Evolutionary conservation across 2,888 invertebrate species (phyloP), one percentile per base, ranked within the genome.

Genomic region (Odontomyia ornata): DNA sequence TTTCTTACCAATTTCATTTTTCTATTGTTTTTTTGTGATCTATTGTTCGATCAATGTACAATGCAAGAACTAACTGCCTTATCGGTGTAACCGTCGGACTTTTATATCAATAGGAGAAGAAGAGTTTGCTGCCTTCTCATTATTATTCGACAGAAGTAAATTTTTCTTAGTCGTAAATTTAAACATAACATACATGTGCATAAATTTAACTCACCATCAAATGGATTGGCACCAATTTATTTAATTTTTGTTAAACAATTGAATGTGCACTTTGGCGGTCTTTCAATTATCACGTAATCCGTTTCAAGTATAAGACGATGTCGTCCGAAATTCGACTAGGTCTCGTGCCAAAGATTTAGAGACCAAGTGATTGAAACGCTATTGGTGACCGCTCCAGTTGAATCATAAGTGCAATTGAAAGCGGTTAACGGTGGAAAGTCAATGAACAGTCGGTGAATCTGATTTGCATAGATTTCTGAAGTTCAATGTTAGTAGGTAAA

Each of bases 211-310:
- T 11, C 3, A 21, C 3, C 11, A 47, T 47, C 46, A 28, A 46
- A 62, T 13, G n/a, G 27, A n/a, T 52, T 72, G 72, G 25, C 69
- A 72, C 30, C 72, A 28, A 57, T 72, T 9, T 72, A 28, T 21
- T 30, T 72, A 56, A 72, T 57, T 75, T 62, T 62, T 27, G 18
- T 62, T 25, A 25, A 21, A 47, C 23, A 64, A 28, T 23, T 25
- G 30, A 23, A 4, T 15, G 28, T 25, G 36, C n/a, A 21, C 71
- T 77, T 77, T 76, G 77, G 72, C 79, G 65, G 76, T 62, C 79
- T 75, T 76, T 79, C 79, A 77, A 76, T 67, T 77, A 76, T 79
- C 79, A 79, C 79, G 79, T 79, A 79, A 75, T 76, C 67, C 21
- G 18, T 65, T 75, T 73, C 73, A 73, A 73, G 73, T 73, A 52